Conservation (phyloP, 2,113 vertebrate species). For the Neodontobutis hainanensis region DNA sequence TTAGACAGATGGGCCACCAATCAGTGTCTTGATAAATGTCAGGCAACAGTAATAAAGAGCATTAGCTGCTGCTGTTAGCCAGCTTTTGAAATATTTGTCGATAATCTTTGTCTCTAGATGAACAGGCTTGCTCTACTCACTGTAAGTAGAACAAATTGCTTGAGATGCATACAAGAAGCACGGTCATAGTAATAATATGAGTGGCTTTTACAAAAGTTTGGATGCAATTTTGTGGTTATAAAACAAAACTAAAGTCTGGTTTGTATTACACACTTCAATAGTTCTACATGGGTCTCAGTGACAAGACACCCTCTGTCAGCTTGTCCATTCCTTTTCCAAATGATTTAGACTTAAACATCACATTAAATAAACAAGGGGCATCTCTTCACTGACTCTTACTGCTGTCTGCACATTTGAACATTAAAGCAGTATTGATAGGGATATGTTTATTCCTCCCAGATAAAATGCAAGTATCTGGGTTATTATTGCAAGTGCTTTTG, state of each 20-base stretch:
- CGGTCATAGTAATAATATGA: not conserved
- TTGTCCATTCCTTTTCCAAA: too few relatives aligned
- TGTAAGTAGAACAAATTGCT: slow-evolving; percentile 1
- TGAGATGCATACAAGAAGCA: slow-evolving; percentile 2
- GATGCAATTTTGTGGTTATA: not conserved
- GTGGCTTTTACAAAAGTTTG: not conserved
- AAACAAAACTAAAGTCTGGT: not conserved
- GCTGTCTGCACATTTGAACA: too few relatives aligned
- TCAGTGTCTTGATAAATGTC: slow-evolving; percentile 51
- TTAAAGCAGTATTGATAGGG: too few relatives aligned
- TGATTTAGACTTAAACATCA: too few relatives aligned
- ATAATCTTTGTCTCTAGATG: slow-evolving; percentile 18
- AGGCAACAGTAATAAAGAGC: slow-evolving; percentile 22
- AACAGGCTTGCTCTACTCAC: not conserved
- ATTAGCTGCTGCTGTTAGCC: slow-evolving; percentile 38
- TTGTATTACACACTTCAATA: slow-evolving; percentile 5
- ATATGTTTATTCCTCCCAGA: too few relatives aligned
- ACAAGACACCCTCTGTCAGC: too few relatives aligned
- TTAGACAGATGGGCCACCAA: slow-evolving; percentile 40
- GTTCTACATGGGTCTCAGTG: too few relatives aligned
- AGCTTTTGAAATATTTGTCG: slow-evolving; percentile 17
- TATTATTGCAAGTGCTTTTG: too few relatives aligned
- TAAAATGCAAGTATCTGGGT: too few relatives aligned
- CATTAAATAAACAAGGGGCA: too few relatives aligned
- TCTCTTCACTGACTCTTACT: too few relatives aligned